These are phyloP conservation scores for Pterois miles DNA, from an alignment of 2,797 vertebrate species.

Conservation along the genomic window DNA sequence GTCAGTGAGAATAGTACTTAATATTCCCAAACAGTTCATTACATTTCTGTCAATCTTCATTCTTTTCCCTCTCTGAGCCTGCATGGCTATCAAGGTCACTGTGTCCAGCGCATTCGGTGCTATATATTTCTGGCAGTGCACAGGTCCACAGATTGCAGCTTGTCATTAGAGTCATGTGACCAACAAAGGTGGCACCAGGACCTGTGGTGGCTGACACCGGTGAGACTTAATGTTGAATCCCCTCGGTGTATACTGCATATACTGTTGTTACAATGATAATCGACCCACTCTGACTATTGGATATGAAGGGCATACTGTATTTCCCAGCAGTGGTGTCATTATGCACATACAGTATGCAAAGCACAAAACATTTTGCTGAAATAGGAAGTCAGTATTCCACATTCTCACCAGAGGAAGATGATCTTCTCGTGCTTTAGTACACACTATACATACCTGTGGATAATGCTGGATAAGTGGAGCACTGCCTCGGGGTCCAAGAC, in stretches of 20 bases:
- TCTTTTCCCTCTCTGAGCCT: slow-evolving; percentile 37
- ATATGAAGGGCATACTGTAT: neutral
- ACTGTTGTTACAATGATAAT: neutral
- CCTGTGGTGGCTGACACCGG: neutral
- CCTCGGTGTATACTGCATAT: neutral
- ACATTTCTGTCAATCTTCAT: slow-evolving; percentile 78
- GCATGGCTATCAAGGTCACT: slow-evolving; percentile 66
- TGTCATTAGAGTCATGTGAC: neutral
- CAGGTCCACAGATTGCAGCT: slow-evolving; percentile 26
- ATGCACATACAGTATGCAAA: neutral
- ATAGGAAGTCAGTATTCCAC: neutral
- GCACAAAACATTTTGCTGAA: neutral
- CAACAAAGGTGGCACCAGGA: neutral
- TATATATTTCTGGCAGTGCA: slow-evolving; percentile 10
- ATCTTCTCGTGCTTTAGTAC: neutral
- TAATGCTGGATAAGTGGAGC: neutral
- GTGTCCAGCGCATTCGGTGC: slow-evolving; percentile 18
- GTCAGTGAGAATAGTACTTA: slow-evolving; percentile 65
- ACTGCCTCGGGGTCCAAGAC: neutral
- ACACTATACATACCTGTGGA: neutral
- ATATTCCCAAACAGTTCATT: slow-evolving; percentile 76
- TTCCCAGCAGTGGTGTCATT: neutral
- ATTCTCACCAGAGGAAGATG: neutral
- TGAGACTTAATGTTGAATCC: neutral
- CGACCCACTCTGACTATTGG: neutral